phyloP scores from a whole-genome alignment of 2,888 invertebrate genomes.

The Lamproptera curius region DNA sequence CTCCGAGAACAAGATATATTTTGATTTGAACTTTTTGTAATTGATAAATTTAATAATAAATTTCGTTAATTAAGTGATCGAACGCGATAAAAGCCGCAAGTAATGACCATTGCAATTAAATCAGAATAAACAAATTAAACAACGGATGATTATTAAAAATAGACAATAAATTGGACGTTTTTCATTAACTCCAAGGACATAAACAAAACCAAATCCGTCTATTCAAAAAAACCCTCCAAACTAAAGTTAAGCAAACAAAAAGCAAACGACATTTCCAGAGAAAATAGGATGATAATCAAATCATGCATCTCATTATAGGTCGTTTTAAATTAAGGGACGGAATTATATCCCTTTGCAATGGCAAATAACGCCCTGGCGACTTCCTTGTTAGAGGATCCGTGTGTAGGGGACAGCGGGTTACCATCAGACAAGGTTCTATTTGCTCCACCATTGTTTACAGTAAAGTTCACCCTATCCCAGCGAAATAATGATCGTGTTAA shows the following conservation, averaged over 20 bases:
- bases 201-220: conserved; percentile 7
- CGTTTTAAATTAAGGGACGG: conserved; percentile 65
- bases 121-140: no score
- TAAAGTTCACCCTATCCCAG: conserved; percentile 25
- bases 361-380: conserved; percentile 66
- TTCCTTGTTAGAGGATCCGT: conserved; percentile 64
- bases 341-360: conserved; percentile 69
- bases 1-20: no score
- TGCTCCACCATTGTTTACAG: neutral
- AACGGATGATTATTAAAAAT: no score
- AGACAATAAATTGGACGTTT: no score
- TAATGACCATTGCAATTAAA: no score
- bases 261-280: conserved; percentile 20
- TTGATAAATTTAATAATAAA: no score
- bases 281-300: conserved; percentile 50
- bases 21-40: no score
- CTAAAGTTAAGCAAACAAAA: conserved; percentile 20
- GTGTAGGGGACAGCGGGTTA: conserved; percentile 45
- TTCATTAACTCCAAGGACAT: no score
- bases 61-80: no score
- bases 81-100: no score
- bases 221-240: conserved; percentile 17
- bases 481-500: no score
- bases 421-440: conserved; percentile 40
- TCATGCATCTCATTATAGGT: conserved; percentile 69